A percentile compares a stretch with the other conserved stretches of the same genome.
Evolutionary conservation across 1,140 invertebrate genomes (phyloP).

Genomic region (Dreissena polymorpha): DNA sequence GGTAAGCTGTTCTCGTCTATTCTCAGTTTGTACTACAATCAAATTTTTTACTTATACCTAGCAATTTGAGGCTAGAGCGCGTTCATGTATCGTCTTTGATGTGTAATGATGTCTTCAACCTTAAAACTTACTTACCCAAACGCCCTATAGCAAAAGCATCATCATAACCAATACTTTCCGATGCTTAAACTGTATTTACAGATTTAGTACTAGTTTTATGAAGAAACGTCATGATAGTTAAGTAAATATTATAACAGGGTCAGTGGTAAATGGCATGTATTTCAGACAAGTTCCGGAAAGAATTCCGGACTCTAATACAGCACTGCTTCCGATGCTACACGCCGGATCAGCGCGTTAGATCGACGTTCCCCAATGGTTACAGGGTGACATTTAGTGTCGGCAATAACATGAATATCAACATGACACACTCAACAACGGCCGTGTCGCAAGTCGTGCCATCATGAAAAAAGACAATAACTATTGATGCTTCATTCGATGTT

Average conservation of each 20-base stretch:
- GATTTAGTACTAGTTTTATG: too few species aligned
- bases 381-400: neutral
- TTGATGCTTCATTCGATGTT: too few species aligned
- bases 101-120: neutral
- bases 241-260: neutral
- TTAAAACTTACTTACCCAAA: neutral
- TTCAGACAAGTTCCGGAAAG: conserved; percentile 10
- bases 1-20: conserved; percentile 81
- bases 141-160: neutral
- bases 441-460: too few species aligned
- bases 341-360: neutral
- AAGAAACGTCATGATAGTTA: too few species aligned
- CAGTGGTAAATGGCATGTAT: neutral
- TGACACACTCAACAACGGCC: too few species aligned
- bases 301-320: neutral
- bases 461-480: too few species aligned
- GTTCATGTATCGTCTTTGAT: neutral
- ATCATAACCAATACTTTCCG: neutral
- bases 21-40: neutral
- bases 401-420: too few species aligned
- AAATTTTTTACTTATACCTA: neutral
- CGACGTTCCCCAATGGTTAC: neutral
- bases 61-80: neutral
- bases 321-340: neutral
- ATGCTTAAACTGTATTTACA: neutral